These are phyloP conservation scores for Nansenia antarctica DNA, from an alignment of 2,113 vertebrate genomes.

Conservation along the genomic window DNA sequence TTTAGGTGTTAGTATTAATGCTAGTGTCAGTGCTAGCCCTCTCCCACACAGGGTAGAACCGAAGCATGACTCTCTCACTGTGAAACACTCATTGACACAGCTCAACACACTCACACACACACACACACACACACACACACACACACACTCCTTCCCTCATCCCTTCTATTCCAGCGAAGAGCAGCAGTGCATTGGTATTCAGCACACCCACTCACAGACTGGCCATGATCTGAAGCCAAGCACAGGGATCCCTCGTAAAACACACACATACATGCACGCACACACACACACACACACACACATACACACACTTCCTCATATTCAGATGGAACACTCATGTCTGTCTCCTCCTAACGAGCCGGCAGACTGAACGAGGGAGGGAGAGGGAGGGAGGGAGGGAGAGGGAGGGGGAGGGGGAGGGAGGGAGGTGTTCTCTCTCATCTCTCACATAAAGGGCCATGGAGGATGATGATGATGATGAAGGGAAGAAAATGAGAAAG, in stretches of 20 bases:
- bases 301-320: background rate
- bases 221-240: constrained; percentile 42
- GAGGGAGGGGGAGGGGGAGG: background rate
- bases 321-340: background rate
- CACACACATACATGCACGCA: constrained; percentile 17
- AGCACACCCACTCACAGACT: constrained; percentile 39
- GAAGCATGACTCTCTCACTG: constrained; percentile 5
- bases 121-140: background rate
- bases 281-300: background rate
- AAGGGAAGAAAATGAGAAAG: background rate
- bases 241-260: constrained; percentile 35
- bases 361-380: background rate
- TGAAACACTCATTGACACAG: constrained; percentile 15
- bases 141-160: background rate
- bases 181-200: constrained; percentile 46
- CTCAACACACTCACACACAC: background rate
- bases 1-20: constrained; percentile 38
- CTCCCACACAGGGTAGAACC: constrained; percentile 8
- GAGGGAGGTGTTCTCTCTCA: no score
- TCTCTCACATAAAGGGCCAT: no score
- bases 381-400: background rate
- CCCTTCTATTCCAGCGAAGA: background rate
- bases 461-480: constrained; percentile 3
- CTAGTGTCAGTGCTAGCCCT: constrained; percentile 28
- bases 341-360: constrained; percentile 9